A percentile compares a stretch with the other conserved stretches of the same genome.
phyloP scores from a whole-genome alignment of 1,140 invertebrate species.

The Holotrichia oblita region DNA sequence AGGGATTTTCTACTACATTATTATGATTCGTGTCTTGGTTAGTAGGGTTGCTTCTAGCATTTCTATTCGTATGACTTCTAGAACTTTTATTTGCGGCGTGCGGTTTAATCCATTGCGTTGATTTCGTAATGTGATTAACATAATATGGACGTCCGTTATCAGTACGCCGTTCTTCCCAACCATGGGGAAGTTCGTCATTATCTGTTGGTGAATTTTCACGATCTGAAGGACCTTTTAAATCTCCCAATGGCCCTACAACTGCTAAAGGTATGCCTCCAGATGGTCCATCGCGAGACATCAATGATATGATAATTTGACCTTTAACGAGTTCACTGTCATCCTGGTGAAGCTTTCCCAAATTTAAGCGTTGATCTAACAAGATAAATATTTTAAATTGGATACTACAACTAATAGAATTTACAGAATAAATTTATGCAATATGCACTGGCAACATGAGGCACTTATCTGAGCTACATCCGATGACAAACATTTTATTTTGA shows the following conservation, averaged over 20 bases:
- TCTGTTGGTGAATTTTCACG: constrained; percentile 53
- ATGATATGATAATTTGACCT: constrained; percentile 93
- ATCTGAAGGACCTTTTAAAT: constrained; percentile 66
- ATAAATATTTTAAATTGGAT: constrained; percentile 51
- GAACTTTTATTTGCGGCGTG: constrained; percentile 54
- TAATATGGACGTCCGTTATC: constrained; percentile 88
- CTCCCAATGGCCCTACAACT: constrained; percentile 72
- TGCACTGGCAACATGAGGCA: too few species aligned
- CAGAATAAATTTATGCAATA: background rate
- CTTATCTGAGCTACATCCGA: too few species aligned
- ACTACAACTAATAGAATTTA: constrained; percentile 45
- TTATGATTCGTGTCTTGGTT: constrained; percentile 32
- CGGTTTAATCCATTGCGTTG: constrained; percentile 91
- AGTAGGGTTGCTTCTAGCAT: constrained; percentile 31
- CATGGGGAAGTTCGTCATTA: constrained; percentile 70
- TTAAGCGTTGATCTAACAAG: constrained; percentile 88
- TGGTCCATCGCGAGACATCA: constrained; percentile 85
- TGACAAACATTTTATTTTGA: too few species aligned
- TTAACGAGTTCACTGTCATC: constrained; percentile 89
- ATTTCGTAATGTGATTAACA: constrained; percentile 91
- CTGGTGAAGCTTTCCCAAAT: constrained; percentile 85
- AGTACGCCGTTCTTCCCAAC: constrained; percentile 92
- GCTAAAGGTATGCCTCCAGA: constrained; percentile 73
- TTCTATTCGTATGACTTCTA: constrained; percentile 34
- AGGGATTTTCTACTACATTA: constrained; percentile 33